Conservation (phyloP, 2,797 vertebrate genomes). For the Agapornis canus region DNA sequence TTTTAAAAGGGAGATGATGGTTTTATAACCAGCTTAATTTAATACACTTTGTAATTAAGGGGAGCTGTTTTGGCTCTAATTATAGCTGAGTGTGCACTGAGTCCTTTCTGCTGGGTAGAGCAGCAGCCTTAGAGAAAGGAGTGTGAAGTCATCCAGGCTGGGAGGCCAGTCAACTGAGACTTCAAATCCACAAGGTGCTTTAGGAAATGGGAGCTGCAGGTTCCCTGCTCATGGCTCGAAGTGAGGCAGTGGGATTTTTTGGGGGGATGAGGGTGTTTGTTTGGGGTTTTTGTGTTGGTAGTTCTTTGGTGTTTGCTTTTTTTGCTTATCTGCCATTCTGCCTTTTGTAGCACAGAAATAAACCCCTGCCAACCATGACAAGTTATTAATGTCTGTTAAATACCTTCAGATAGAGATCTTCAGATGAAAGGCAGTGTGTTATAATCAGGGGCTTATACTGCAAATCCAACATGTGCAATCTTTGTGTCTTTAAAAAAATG, state of each 20-base stretch:
- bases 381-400: not conserved
- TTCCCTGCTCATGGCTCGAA: not conserved
- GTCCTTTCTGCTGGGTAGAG: not conserved
- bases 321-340: not conserved
- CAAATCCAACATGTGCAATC: conserved; percentile 31
- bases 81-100: not conserved
- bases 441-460: conserved; percentile 4
- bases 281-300: not conserved
- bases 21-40: not conserved
- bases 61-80: not conserved
- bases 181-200: not conserved
- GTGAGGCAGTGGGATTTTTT: rapidly evolving
- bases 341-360: not conserved
- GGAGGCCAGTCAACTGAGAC: rapidly evolving
- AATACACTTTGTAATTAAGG: not conserved
- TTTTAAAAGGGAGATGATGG: not conserved
- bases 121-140: not conserved
- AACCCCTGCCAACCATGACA: not conserved
- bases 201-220: not conserved
- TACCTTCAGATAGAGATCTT: not conserved
- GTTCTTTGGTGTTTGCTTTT: not conserved
- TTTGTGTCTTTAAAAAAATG: conserved; percentile 25
- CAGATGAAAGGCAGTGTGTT: not conserved
- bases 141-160: not conserved
- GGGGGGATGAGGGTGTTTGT: not conserved